phyloP scores from a whole-genome alignment of 2,888 invertebrate genomes.

The Rhingia campestris region DNA sequence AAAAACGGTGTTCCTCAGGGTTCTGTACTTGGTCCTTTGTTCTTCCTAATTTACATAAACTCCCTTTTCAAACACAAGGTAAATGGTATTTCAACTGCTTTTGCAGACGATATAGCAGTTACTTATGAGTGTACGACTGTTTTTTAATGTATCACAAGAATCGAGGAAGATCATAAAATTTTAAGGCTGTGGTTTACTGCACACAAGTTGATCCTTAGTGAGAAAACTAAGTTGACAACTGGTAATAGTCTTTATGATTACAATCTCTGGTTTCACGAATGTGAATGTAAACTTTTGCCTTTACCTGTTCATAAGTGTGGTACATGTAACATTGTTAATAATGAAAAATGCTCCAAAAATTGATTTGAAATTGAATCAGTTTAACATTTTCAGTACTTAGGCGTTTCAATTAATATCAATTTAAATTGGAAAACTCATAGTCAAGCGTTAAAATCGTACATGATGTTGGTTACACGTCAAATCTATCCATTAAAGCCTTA shows the following conservation, averaged over 20 bases:
- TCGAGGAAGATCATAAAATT: no score
- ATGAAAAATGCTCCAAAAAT: no score
- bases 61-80: no score
- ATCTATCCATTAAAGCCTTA: constrained; percentile 3
- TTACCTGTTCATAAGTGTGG: no score
- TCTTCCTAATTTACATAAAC: constrained; percentile 15
- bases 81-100: no score
- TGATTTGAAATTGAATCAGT: constrained; percentile 13
- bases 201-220: constrained; percentile 14
- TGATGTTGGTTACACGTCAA: constrained; percentile 7
- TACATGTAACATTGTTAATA: no score
- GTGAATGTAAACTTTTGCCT: no score
- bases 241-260: background rate
- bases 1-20: constrained; percentile 9
- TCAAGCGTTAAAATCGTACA: background rate
- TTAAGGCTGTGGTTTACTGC: constrained; percentile 15
- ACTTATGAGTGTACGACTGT: background rate
- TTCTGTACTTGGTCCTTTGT: no score
- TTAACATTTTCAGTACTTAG: constrained; percentile 5
- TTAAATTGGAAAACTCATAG: constrained; percentile 24
- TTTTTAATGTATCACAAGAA: background rate
- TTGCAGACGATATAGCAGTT: constrained; percentile 5
- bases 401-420: constrained; percentile 1
- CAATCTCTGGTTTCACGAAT: no score
- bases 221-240: background rate